phyloP scores from a whole-genome alignment of 2,797 vertebrate genomes.

The Pampus argenteus region DNA sequence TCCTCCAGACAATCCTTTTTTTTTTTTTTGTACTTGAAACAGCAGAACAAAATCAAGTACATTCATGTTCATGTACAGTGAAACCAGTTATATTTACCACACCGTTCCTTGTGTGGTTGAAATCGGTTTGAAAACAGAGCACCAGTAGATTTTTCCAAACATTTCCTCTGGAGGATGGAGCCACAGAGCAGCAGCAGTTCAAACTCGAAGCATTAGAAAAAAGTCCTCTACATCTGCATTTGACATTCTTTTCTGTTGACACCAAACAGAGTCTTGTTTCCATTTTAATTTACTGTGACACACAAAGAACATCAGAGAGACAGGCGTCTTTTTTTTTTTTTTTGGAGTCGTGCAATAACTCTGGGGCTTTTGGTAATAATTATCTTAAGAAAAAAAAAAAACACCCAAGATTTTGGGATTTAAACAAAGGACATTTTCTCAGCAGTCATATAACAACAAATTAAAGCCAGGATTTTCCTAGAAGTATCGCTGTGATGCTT shows the following conservation, averaged over 20 bases:
- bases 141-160: slow-evolving; percentile 49
- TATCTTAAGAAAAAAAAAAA: slow-evolving; percentile 75
- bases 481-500: slow-evolving; percentile 63
- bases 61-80: slow-evolving; percentile 50
- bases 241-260: slow-evolving; percentile 72
- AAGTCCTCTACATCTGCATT: slow-evolving; percentile 68
- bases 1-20: slow-evolving; percentile 56
- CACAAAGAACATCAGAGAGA: slow-evolving; percentile 76
- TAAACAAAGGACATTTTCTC: slow-evolving; percentile 80
- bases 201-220: slow-evolving; percentile 50
- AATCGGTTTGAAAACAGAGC: slow-evolving; percentile 46
- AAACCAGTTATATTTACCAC: slow-evolving; percentile 60
- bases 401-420: slow-evolving; percentile 73
- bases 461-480: slow-evolving; percentile 80
- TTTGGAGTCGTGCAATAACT: slow-evolving; percentile 74
- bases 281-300: slow-evolving; percentile 78
- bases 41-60: slow-evolving; percentile 60
- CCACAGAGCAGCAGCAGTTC: slow-evolving; percentile 54
- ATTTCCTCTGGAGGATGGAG: slow-evolving; percentile 47
- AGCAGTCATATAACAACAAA: slow-evolving; percentile 78
- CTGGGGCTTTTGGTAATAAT: slow-evolving; percentile 84
- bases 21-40: slow-evolving; percentile 60
- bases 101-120: slow-evolving; percentile 52
- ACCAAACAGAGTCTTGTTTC: slow-evolving; percentile 68
- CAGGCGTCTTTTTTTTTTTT: slow-evolving; percentile 35